Evolutionary conservation across 2,113 vertebrate genomes (phyloP).

Genomic region (Microcebus lehilahytsara): DNA sequence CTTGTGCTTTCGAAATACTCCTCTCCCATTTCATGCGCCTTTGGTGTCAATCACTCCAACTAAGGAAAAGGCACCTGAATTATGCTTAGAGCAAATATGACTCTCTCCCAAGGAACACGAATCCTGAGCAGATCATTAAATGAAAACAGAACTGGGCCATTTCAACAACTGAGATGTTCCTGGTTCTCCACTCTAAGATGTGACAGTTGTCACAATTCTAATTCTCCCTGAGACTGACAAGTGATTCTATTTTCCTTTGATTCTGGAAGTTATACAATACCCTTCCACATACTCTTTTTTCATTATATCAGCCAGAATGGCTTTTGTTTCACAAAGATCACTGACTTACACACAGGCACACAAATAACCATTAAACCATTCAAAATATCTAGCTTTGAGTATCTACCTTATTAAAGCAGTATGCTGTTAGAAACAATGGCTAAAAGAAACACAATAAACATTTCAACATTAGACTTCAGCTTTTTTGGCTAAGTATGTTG

Average conservation of each 20-base stretch:
- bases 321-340: background rate
- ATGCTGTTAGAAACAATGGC: background rate
- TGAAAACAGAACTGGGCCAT: background rate
- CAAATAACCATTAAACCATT: background rate
- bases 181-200: background rate
- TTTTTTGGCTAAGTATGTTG: background rate
- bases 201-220: background rate
- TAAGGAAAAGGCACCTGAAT: background rate
- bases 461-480: background rate
- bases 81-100: conserved; percentile 1
- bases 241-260: background rate
- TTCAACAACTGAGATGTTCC: background rate
- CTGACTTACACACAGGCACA: background rate
- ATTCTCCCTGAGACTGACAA: background rate
- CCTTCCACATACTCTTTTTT: background rate
- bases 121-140: background rate
- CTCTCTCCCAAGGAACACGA: background rate
- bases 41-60: background rate
- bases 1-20: background rate
- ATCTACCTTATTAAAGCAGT: background rate
- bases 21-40: background rate
- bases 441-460: background rate
- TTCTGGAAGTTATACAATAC: background rate
- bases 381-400: background rate
- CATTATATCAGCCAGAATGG: background rate